Conservation (phyloP, 2,797 vertebrate species). For the Sebastes cheni region DNA sequence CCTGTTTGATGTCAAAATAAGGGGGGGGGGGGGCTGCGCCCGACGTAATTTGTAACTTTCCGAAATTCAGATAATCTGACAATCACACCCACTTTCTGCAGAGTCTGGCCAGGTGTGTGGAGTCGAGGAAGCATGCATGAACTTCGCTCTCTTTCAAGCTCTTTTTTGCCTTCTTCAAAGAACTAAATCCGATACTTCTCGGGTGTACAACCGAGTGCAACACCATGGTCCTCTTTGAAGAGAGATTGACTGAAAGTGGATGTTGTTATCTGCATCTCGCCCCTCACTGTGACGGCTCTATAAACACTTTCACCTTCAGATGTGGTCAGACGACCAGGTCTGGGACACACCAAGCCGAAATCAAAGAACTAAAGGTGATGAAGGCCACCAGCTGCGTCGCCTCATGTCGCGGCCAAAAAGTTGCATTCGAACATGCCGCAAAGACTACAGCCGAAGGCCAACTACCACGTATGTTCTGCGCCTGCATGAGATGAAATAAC, state of each 20-base stretch:
- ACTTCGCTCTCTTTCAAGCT: neutral
- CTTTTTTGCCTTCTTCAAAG: neutral
- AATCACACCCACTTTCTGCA: neutral
- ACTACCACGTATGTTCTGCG: too few species aligned
- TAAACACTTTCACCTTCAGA: neutral
- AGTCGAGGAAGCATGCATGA: neutral
- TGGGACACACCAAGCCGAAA: too few species aligned
- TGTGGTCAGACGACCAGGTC: neutral
- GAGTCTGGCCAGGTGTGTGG: neutral
- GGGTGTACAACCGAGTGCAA: neutral
- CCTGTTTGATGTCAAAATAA: neutral
- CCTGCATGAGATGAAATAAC: too few species aligned
- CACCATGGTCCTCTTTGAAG: neutral
- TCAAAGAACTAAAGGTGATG: too few species aligned
- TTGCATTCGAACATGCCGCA: too few species aligned
- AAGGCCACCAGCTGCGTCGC: too few species aligned
- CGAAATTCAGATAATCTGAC: neutral
- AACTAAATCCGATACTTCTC: neutral
- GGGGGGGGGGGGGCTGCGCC: too few species aligned
- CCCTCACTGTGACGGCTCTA: neutral
- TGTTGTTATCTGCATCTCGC: neutral
- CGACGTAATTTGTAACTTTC: neutral
- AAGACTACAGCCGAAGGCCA: too few species aligned
- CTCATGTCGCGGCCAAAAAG: too few species aligned
- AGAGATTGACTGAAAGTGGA: neutral